phyloP scores from a whole-genome alignment of 2,113 vertebrate species.

The Macrotis lagotis region DNA sequence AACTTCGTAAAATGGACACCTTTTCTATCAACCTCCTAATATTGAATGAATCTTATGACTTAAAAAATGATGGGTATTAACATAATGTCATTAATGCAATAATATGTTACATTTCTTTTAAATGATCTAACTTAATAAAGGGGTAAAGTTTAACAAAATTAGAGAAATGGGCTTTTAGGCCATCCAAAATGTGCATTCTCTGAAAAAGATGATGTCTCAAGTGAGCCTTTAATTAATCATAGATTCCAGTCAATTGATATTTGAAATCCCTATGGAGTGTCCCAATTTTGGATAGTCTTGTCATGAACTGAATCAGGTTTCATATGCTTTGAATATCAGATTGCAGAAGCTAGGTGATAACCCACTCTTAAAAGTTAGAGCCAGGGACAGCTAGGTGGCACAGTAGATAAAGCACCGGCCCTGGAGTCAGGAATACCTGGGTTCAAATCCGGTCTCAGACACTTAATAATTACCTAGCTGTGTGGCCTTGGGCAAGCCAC shows the following conservation, averaged over 20 bases:
- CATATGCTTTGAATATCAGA: not conserved
- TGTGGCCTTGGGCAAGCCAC: no score
- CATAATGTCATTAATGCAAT: no score
- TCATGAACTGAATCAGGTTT: not conserved
- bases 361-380: no score
- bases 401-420: no score
- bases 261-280: not conserved
- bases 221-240: not conserved
- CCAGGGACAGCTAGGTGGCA: no score
- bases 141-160: not conserved
- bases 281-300: not conserved
- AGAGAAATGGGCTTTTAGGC: not conserved
- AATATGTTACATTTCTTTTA: not conserved
- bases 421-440: no score
- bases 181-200: not conserved
- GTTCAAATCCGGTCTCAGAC: no score
- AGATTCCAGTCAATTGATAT: not conserved
- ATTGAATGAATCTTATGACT: not conserved
- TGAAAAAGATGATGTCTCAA: not conserved
- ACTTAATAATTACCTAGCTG: no score
- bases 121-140: not conserved
- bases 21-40: not conserved
- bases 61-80: not conserved
- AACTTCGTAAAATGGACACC: not conserved
- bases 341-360: not conserved